Evolutionary conservation across 2,888 invertebrate species (phyloP), one percentile per base, ranked within the genome.

Genomic region (Drosophila aldrichi): DNA sequence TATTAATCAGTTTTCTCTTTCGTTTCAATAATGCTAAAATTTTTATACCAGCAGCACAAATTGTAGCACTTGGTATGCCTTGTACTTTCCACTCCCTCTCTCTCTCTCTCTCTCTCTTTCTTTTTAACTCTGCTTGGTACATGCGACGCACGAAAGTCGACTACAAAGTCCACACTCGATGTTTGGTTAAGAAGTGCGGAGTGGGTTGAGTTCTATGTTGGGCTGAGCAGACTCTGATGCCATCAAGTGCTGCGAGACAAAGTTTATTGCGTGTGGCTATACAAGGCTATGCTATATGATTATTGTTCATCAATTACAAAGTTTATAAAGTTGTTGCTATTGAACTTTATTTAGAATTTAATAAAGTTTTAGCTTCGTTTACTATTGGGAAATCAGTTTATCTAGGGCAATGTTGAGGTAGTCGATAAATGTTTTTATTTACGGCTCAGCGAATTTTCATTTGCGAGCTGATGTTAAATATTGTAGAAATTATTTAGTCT

Each of bases 111-210:
- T 40, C 4, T 43, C 14, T 22, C n/a, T 2, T 14, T 22, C 2
- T 22, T 46, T 49, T 32, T 32, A 16, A 29, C 34, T 18, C 14
- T 49, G 14, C 41, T 44, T 43, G 20, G 9, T 29, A 32, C 22
- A 22, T 59, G 38, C 41, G 49, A 25, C 22, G 34, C 34, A 65
- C 54, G 61, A 78, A 73, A 74, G 74, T 9, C 46, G 73, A 58
- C 74, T 59, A 67, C 68, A 67, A 59, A 51, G 22, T 67, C 41
- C 41, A 46, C 54, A 40, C 38, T 34, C 18, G 4, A 44, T 40
- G 38, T 63, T 16, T 18, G 16, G 14, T 12, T 20, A 16, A 18
- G 34, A 29, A 1, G 34, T 2, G 2, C 7, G 20, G 9, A 16
- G 41, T 12, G 22, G 41, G 14, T 6, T 18, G 5, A 29, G n/a